Conservation (phyloP, 2,888 invertebrate species). For the Andricus quercusramuli region DNA sequence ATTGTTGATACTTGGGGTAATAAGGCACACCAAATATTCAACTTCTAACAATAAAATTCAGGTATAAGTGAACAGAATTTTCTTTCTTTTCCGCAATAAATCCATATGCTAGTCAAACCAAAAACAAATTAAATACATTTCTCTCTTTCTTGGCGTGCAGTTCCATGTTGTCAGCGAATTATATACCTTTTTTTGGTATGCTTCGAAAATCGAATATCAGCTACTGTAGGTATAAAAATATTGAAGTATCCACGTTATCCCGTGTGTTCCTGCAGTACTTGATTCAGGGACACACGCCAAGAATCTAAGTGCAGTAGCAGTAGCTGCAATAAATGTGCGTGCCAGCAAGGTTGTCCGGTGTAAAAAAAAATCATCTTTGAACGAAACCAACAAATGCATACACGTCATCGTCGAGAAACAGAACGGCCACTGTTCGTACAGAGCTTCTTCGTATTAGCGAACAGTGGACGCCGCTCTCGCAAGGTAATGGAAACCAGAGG, state of each 20-base stretch:
- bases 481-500: constrained; percentile 72
- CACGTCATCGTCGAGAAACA: constrained; percentile 54
- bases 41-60: too few relatives aligned
- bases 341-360: constrained; percentile 21
- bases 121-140: background rate
- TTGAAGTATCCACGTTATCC: background rate
- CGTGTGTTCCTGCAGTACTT: constrained; percentile 20
- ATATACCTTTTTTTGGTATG: background rate
- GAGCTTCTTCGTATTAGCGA: constrained; percentile 40
- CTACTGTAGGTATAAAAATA: background rate
- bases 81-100: too few relatives aligned
- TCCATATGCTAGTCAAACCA: too few relatives aligned
- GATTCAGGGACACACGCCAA: constrained; percentile 33
- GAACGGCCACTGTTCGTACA: constrained; percentile 52
- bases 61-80: too few relatives aligned
- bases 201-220: background rate
- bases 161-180: background rate
- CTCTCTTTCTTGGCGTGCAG: background rate
- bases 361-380: constrained; percentile 27
- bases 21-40: too few relatives aligned
- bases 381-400: constrained; percentile 46
- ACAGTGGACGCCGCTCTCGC: constrained; percentile 51
- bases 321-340: constrained; percentile 16
- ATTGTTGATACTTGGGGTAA: too few relatives aligned
- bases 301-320: background rate